Base-by-base conservation (phyloP, 2,888 invertebrate species). In the Ochlodes sylvanus region DNA sequence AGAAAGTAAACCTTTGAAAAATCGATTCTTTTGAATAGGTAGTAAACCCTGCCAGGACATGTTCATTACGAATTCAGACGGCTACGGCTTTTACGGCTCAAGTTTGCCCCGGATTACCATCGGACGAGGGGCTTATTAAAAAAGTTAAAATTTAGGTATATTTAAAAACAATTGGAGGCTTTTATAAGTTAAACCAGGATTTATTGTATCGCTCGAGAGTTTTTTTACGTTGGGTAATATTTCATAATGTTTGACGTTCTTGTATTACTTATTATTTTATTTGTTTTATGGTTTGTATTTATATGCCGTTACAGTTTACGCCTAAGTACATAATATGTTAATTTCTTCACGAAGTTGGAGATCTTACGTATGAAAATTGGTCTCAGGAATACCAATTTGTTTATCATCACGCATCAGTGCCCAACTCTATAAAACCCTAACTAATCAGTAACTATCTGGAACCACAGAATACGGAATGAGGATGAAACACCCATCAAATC, bases 41-140 rank as follows among this genome's bases (percentile, higher is more conserved):
- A 44, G 32, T 47, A 60, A 50, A 38, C 55, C 55, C 61, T 58
- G 55, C 10, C 32, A 62, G 61, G 61, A 67, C 61, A 62, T 62
- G 55, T 55, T 78, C 74, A 70, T 79, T 79, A 73, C 70, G 76
- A 76, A 84, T 83, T 84, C 72, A 80, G 81, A 81, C 73, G 75
- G 71, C 74, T 69, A 65, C 72, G 75, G 74, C 76, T 82, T 85
- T 84, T 83, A 86, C 77, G 77, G 77, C 71, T 72, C 75, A 88
- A 89, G 81, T 88, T 89, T 50, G 19, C 50, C 44, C 50, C 54
- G 81, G 79, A 82, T 88, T 87, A 86, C 79, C 77, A 74, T 73
- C 78, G 75, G 70, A 60, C 72, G 73, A 79, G 73, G 70, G 80
- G 80, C 78, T 86, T 88, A 90, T 89, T 89, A 89, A 88, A 90